phyloP scores from a whole-genome alignment of 64 coral and sea anemone species.

The Pachyseris speciosa region DNA sequence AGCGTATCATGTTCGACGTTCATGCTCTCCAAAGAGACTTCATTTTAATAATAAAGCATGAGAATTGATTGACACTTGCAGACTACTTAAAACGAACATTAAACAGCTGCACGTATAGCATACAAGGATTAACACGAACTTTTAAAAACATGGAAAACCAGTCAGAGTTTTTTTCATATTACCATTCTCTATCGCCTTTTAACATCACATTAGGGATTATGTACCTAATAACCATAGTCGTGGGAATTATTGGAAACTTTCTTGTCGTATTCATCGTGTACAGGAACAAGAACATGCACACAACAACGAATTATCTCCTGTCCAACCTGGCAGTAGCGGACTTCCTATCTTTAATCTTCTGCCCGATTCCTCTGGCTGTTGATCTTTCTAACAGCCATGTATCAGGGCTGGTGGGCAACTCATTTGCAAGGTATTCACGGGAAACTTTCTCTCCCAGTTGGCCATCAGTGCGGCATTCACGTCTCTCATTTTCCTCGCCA shows the following conservation, averaged over 20 bases:
- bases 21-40: too few relatives aligned
- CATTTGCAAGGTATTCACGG: constrained; percentile 56
- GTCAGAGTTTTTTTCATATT: neutral
- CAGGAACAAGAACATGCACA: constrained; percentile 50
- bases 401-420: neutral
- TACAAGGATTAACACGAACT: neutral
- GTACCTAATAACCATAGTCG: neutral
- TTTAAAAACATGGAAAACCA: neutral
- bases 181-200: neutral
- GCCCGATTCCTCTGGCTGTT: constrained; percentile 28
- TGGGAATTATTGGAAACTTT: constrained; percentile 54
- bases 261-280: constrained; percentile 55
- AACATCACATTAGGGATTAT: neutral
- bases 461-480: constrained; percentile 9
- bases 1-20: too few relatives aligned
- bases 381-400: neutral
- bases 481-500: constrained; percentile 18
- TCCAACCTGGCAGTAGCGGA: constrained; percentile 63
- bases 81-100: neutral
- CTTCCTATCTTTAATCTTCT: constrained; percentile 22
- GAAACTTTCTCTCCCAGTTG: neutral
- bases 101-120: neutral
- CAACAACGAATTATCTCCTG: constrained; percentile 69
- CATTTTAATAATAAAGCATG: too few relatives aligned
- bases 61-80: too few relatives aligned